These are phyloP conservation scores for Styela clava DNA, from an alignment of 23 tunicate species.

Conservation along the genomic window DNA sequence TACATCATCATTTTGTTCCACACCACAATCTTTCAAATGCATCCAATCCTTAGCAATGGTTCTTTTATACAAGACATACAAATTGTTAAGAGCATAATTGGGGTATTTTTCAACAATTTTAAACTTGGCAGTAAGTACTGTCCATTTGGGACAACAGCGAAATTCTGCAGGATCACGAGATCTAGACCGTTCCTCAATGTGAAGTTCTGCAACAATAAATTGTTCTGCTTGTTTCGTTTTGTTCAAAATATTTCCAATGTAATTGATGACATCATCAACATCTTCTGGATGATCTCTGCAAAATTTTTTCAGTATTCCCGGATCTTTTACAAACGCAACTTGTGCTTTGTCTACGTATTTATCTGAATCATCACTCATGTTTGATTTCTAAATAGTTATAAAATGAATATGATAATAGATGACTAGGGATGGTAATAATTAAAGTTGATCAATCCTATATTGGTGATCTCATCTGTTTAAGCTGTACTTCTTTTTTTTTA, in stretches of 20 bases:
- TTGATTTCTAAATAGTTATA: not conserved
- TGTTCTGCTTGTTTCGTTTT: conserved; percentile 1
- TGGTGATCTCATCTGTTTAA: too few species aligned
- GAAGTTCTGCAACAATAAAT: conserved; percentile 24
- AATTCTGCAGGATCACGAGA: conserved; percentile 42
- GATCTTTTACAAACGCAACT: not conserved
- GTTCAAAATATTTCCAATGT: not conserved
- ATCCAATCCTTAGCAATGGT: conserved; percentile 64
- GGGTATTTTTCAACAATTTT: conserved; percentile 23
- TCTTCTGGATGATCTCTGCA: not conserved
- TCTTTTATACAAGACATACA: conserved; percentile 19
- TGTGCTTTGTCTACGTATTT: conserved; percentile 4
- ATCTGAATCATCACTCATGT: not conserved
- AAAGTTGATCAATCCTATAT: too few species aligned
- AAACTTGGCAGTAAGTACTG: conserved; percentile 36
- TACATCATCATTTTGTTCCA: conserved; percentile 29
- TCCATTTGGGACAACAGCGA: conserved; percentile 61
- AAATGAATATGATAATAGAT: not conserved
- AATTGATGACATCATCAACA: not conserved
- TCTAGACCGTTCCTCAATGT: conserved; percentile 35
- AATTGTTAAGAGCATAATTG: not conserved
- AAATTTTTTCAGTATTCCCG: not conserved
- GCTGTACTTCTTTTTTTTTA: too few species aligned
- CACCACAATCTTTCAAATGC: conserved; percentile 52
- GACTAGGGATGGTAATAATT: too few species aligned